These are phyloP conservation scores for Linnaemya tessellans DNA, from an alignment of 2,888 invertebrate species.

Conservation along the genomic window DNA sequence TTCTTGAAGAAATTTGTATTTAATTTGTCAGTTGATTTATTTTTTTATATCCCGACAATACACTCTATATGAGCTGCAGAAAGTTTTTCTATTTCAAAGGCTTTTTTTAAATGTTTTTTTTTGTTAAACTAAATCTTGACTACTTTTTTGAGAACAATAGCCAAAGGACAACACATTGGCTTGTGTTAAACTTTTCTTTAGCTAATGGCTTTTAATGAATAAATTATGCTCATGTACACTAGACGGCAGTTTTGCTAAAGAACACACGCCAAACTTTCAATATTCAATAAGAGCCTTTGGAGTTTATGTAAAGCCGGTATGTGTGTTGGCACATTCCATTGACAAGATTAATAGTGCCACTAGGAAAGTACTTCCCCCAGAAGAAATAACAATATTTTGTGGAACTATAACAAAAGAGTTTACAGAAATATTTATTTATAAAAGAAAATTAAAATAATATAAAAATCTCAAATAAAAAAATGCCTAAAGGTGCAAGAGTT, in stretches of 20 bases:
- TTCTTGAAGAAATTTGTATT: too few species aligned
- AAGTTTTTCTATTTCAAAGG: neutral
- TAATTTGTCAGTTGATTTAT: too few species aligned
- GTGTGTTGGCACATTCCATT: neutral
- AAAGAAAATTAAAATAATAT: neutral
- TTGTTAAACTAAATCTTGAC: neutral
- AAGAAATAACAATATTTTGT: conserved; percentile 37
- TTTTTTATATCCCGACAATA: too few species aligned
- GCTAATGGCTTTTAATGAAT: conserved; percentile 68
- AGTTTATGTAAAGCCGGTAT: neutral
- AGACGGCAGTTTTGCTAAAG: neutral
- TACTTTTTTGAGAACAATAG: conserved; percentile 60
- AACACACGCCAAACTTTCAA: conserved; percentile 13
- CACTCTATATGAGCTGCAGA: too few species aligned
- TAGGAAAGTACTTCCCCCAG: neutral
- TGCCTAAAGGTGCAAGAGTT: conserved; percentile 56
- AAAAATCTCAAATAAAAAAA: neutral
- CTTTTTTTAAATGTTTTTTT: neutral
- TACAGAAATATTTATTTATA: conserved; percentile 56
- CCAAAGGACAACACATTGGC: conserved; percentile 40
- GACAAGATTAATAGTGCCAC: neutral
- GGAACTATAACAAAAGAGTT: conserved; percentile 66
- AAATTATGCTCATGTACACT: conserved; percentile 49
- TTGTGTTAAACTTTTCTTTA: conserved; percentile 52
- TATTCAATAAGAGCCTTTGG: neutral